Percentiles rank a stretch among this genome's conserved stretches.
phyloP scores from a whole-genome alignment of 2,888 invertebrate genomes.

The Philereme vetulata region DNA sequence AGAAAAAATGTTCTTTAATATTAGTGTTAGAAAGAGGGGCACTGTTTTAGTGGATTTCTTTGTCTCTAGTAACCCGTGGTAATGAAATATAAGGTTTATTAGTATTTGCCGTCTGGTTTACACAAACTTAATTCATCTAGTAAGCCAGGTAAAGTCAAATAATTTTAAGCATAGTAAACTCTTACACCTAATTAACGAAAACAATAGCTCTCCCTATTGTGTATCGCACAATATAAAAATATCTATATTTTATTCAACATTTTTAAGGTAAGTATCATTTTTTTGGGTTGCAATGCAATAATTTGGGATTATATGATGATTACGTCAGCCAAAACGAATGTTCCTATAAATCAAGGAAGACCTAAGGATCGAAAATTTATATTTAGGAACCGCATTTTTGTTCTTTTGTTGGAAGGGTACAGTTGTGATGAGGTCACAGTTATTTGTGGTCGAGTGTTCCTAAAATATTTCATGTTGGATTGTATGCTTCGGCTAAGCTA shows the following conservation, averaged over 20 bases:
- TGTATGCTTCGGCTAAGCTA: too few species aligned
- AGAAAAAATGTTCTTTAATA: neutral
- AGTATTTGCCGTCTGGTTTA: neutral
- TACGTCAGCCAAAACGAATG: neutral
- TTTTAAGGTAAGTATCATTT: neutral
- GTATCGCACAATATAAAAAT: neutral
- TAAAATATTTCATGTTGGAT: too few species aligned
- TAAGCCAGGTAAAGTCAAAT: neutral
- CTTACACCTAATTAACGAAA: neutral
- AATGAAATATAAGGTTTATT: neutral
- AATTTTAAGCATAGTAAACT: neutral
- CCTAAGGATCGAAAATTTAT: neutral
- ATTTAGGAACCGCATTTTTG: neutral
- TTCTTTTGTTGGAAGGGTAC: neutral
- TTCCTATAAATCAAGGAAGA: neutral
- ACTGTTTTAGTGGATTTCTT: neutral
- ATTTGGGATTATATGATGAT: slow-evolving; percentile 19
- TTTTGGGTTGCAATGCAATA: neutral
- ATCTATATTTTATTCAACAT: neutral
- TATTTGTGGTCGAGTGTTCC: neutral
- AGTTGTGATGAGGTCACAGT: neutral
- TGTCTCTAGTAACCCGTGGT: neutral
- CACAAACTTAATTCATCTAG: neutral
- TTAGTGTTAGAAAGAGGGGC: neutral
- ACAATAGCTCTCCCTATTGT: neutral